Percentiles rank a stretch among this genome's conserved stretches.
phyloP scores from a whole-genome alignment of 2,888 invertebrate species.

The Mythimna vitellina region DNA sequence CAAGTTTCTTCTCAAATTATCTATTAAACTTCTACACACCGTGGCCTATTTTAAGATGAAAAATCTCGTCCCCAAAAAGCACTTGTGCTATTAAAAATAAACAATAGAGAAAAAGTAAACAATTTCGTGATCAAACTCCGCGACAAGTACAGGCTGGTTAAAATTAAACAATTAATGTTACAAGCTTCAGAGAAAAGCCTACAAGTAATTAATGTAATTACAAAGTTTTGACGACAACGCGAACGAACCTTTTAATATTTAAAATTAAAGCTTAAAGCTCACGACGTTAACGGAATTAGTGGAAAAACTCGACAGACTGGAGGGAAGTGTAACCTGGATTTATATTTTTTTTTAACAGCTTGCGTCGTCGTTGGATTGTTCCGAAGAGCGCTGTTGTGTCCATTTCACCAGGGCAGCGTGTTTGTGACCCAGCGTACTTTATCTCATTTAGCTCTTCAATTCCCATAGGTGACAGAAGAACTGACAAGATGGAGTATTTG shows the following conservation, averaged over 20 bases:
- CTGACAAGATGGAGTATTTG: no score
- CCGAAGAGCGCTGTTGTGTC: no score
- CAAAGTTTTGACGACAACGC: slow-evolving; percentile 51
- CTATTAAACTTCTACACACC: background rate
- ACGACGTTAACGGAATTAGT: slow-evolving; percentile 30
- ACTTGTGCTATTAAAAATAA: slow-evolving; percentile 11
- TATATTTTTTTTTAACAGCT: no score
- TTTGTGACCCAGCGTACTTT: no score
- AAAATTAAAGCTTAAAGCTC: slow-evolving; percentile 42
- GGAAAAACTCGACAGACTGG: slow-evolving; percentile 11
- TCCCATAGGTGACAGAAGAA: no score
- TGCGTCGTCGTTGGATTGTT: no score
- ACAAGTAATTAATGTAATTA: slow-evolving; percentile 59
- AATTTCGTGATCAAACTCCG: slow-evolving; percentile 45
- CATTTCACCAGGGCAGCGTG: no score
- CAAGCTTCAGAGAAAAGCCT: slow-evolving; percentile 40
- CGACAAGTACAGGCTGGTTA: slow-evolving; percentile 19
- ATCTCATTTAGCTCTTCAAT: no score
- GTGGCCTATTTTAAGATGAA: slow-evolving; percentile 19
- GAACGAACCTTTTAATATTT: slow-evolving; percentile 49
- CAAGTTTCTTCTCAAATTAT: background rate
- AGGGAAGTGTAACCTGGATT: background rate
- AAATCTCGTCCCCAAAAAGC: slow-evolving; percentile 6
- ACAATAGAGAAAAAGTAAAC: slow-evolving; percentile 41
- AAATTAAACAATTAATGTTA: slow-evolving; percentile 39